Base-by-base conservation (phyloP, 2,113 vertebrate species). In the Columba livia region DNA sequence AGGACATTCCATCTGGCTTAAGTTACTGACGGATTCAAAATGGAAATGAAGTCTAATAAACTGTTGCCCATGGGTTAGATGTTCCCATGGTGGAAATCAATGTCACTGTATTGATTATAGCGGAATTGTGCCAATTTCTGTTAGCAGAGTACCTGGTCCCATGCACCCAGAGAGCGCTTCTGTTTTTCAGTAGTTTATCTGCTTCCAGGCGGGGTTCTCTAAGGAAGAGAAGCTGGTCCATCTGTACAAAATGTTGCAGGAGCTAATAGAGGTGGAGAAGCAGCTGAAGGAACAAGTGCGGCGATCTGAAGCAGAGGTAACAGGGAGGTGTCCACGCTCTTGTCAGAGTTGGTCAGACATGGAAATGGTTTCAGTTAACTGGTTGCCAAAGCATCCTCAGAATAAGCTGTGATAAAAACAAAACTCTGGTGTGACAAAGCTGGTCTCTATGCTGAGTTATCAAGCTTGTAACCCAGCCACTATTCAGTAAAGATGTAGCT, bases 281-380 rank as follows among this genome's bases (percentile, higher is more conserved):
- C 15, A 89, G 4, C 88, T 97, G 32, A 61, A 89, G 72, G 66
- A 92, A 4, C 94, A 95, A 47, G 98, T 98, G 62, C 93, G 69
- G 92, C 87, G 93, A 23, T 98, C 99, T 0, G 96, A 98, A 96
- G 97, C 96, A 71, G 98, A 99, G 98, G 99, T 99, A 96, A 64
- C 7, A 15, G 71, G n/a, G 40, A 65, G 60, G 25, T 19, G 26
- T 48, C 4, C 11, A 16, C 15, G 6, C 28, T 40, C 69, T 24
- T 25, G 65, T 10, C 26, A n/a, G 4, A 32, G 10, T 47, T 70
- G 57, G 38, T 57, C 42, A 57, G 65, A 57, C 19, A 7, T 11
- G 40, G 53, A 40, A 73, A 23, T 0, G 4, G 26, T 79, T 80
- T 78, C 71, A 62, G 69, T n/a, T 67, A 29, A 71, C 20, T 48